Percentiles rank a stretch among this genome's conserved stretches.
phyloP scores from a whole-genome alignment of 2,888 invertebrate species.

The Cheilosia grossa region DNA sequence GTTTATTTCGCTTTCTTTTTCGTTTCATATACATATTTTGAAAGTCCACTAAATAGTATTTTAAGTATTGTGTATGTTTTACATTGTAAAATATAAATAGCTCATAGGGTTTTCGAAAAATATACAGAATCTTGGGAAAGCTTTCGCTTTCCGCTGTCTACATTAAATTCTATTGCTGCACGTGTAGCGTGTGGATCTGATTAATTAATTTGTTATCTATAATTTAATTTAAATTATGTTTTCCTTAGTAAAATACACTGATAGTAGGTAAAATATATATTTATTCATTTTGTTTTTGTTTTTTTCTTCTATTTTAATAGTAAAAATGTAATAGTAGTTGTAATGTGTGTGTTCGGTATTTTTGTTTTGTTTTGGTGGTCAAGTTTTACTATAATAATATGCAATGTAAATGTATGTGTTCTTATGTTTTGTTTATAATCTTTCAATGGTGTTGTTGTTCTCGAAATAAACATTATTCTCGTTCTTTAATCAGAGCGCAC shows the following conservation, averaged over 20 bases:
- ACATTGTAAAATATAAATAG: conserved; percentile 64
- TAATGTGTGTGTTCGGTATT: conserved; percentile 31
- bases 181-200: conserved; percentile 15
- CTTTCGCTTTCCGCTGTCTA: conserved; percentile 24
- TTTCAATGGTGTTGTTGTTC: conserved; percentile 7
- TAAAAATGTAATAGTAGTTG: conserved; percentile 62
- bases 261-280: conserved; percentile 69
- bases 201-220: conserved; percentile 21
- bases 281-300: conserved; percentile 18
- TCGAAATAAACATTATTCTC: conserved; percentile 5
- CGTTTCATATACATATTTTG: conserved; percentile 15
- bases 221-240: conserved; percentile 27
- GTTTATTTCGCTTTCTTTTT: conserved; percentile 27
- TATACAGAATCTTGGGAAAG: conserved; percentile 36
- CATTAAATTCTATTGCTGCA: conserved; percentile 19
- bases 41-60: conserved; percentile 28
- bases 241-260: conserved; percentile 52
- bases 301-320: conserved; percentile 37
- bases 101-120: conserved; percentile 61
- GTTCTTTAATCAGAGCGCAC: conserved; percentile 44
- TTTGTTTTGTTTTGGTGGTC: conserved; percentile 60
- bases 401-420: conserved; percentile 59
- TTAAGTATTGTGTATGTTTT: conserved; percentile 34
- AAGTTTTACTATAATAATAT: conserved; percentile 49
- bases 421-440: conserved; percentile 26